Evolutionary conservation across 2,797 vertebrate species (phyloP).

Genomic region (Pseudochromis fuscus): DNA sequence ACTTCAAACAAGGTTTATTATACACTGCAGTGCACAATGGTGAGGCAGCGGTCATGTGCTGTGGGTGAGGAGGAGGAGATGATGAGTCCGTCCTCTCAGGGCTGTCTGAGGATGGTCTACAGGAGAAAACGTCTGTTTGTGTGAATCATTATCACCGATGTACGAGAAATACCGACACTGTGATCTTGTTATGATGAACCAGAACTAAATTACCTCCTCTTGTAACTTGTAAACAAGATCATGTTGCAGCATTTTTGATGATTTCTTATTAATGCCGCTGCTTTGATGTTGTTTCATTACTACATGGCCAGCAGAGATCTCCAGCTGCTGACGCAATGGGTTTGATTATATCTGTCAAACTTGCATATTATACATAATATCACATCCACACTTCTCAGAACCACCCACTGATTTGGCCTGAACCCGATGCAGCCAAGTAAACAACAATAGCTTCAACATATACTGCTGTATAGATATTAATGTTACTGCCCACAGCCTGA

Average conservation of each 20-base stretch:
- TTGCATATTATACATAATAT: neutral
- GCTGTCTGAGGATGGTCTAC: constrained; percentile 26
- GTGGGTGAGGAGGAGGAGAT: constrained; percentile 49
- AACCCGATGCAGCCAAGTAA: neutral
- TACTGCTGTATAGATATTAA: neutral
- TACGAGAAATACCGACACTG: neutral
- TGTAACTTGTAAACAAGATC: constrained; percentile 9
- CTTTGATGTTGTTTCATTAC: constrained; percentile 7
- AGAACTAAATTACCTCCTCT: neutral
- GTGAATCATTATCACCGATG: neutral
- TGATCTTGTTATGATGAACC: constrained; percentile 1
- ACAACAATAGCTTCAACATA: neutral
- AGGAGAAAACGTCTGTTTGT: constrained; percentile 8
- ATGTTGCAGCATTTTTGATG: constrained; percentile 16
- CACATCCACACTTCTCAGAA: constrained; percentile 11
- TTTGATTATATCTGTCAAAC: neutral
- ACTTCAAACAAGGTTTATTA: constrained; percentile 87
- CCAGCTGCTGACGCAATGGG: neutral
- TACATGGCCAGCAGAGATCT: constrained; percentile 1
- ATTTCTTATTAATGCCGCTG: neutral
- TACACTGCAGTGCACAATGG: constrained; percentile 76
- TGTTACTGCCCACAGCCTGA: too few species aligned
- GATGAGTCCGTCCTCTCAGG: constrained; percentile 39
- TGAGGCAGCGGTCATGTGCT: constrained; percentile 67
- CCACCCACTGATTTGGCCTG: neutral